phyloP scores from a whole-genome alignment of 2,113 vertebrate genomes.

The Ochotona princeps region DNA sequence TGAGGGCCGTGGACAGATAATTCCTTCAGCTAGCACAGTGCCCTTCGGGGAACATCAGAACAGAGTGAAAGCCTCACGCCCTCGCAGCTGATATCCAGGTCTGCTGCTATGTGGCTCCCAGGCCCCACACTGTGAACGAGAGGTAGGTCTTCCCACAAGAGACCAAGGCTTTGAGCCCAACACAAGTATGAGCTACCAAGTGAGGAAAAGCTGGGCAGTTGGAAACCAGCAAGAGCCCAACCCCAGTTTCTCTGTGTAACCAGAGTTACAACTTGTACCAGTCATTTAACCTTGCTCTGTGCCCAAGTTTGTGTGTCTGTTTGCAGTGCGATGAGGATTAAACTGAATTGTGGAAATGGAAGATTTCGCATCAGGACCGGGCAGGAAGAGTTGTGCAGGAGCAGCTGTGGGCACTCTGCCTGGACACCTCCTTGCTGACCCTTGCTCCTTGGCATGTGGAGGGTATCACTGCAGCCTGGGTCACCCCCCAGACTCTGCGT shows the following conservation, averaged over 20 bases:
- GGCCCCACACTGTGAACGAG: neutral
- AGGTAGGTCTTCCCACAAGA: slow-evolving; percentile 46
- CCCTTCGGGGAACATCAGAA: neutral
- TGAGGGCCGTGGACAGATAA: neutral
- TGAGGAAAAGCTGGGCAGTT: neutral
- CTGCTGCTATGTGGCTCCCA: neutral
- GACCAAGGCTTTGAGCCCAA: slow-evolving; percentile 44
- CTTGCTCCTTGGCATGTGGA: too few relatives aligned
- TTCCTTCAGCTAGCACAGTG: neutral
- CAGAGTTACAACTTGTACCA: rapidly evolving
- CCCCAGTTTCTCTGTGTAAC: too few relatives aligned
- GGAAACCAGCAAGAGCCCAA: neutral
- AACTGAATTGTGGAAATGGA: neutral
- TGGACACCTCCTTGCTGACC: too few relatives aligned
- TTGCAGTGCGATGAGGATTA: neutral
- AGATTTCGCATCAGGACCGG: neutral
- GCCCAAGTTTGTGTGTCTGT: rapidly evolving
- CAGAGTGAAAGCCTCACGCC: neutral
- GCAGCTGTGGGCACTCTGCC: too few relatives aligned
- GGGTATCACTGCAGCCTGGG: neutral
- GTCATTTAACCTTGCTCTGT: neutral
- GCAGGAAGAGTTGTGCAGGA: neutral
- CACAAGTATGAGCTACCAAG: rapidly evolving
- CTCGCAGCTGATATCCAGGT: neutral
- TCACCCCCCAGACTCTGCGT: too few relatives aligned